Conservation (phyloP, 2,113 vertebrate genomes). For the Cheirogaleus medius region DNA sequence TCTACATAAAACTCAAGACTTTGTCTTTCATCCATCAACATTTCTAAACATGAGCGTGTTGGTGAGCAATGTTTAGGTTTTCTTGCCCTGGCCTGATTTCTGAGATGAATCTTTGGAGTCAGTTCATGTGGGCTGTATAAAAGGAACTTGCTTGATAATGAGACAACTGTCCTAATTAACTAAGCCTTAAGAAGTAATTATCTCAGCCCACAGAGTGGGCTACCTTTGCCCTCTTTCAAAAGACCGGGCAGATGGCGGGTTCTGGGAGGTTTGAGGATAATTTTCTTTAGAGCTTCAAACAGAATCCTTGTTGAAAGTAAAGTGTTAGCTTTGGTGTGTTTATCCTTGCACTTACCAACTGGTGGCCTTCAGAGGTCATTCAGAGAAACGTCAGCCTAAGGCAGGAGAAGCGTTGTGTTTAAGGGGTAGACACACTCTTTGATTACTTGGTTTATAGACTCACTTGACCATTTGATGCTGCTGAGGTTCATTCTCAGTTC, state of each 20-base stretch:
- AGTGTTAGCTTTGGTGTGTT: neutral
- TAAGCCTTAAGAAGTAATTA: conserved; percentile 13
- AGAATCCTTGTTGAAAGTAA: neutral
- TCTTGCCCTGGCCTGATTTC: neutral
- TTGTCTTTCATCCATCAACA: neutral
- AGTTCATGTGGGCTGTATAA: neutral
- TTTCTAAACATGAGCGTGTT: neutral
- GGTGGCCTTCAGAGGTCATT: neutral
- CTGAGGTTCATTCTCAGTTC: neutral
- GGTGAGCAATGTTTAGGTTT: neutral
- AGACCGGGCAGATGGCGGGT: conserved; percentile 24
- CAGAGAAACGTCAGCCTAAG: neutral
- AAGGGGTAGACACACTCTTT: neutral
- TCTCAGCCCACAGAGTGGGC: neutral
- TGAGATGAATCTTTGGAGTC: neutral
- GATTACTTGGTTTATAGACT: neutral
- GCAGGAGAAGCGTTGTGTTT: neutral
- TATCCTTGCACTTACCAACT: neutral
- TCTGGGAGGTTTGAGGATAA: neutral
- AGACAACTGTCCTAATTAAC: conserved; percentile 46
- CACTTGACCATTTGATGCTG: neutral
- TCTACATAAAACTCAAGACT: neutral
- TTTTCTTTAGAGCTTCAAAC: conserved; percentile 22
- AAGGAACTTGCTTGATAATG: neutral
- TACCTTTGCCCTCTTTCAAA: conserved; percentile 31